Evolutionary conservation across 2,113 vertebrate genomes (phyloP).

Genomic region (Echinops telfairi): DNA sequence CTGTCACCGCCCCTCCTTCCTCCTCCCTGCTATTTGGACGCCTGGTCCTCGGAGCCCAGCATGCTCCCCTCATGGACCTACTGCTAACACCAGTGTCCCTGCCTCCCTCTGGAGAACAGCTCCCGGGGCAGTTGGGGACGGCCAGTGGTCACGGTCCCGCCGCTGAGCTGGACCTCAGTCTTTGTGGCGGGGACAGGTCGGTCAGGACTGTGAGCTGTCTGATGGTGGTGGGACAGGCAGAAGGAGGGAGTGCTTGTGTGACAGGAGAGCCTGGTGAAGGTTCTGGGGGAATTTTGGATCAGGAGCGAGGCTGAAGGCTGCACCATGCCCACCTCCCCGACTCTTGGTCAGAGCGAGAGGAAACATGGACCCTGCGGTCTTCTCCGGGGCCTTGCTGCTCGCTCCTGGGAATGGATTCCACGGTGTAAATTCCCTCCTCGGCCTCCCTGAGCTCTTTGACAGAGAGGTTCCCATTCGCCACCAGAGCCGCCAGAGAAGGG

Average conservation of each 20-base stretch:
- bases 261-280: fast-evolving
- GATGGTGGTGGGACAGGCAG: no score
- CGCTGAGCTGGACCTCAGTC: not conserved
- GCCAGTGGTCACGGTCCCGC: not conserved
- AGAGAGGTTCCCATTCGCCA: not conserved
- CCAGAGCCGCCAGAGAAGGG: not conserved
- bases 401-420: not conserved
- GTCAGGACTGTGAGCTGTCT: fast-evolving
- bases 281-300: fast-evolving
- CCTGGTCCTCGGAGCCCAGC: no score
- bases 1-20: not conserved
- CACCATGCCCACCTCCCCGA: fast-evolving
- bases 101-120: no score
- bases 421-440: fast-evolving
- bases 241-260: fast-evolving
- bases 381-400: fast-evolving
- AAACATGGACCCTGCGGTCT: fast-evolving
- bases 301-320: not conserved
- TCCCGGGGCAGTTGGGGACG: not conserved
- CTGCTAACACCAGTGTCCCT: no score
- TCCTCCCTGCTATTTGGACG: fast-evolving
- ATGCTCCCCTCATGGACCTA: no score
- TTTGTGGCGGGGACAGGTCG: fast-evolving
- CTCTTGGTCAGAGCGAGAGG: fast-evolving
- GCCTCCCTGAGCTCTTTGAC: not conserved